phyloP scores from a whole-genome alignment of 2,888 invertebrate species.

The Drosophila maculinotata region DNA sequence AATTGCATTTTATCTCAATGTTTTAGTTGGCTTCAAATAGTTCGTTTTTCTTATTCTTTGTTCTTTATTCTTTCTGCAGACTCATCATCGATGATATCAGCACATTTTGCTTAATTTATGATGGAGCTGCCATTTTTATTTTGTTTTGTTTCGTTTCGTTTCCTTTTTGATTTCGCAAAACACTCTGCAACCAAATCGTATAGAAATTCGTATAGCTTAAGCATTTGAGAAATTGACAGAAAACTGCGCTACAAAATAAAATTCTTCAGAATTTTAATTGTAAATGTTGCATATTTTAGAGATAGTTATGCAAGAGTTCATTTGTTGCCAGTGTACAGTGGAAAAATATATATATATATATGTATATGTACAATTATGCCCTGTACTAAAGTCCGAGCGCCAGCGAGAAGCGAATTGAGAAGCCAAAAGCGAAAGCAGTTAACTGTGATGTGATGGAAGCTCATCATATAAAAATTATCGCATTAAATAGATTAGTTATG shows the following conservation, averaged over 20 bases:
- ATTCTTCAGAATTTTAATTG: background rate
- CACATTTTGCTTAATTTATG: conserved; percentile 30
- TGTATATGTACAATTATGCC: conserved; percentile 25
- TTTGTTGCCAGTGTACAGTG: conserved; percentile 39
- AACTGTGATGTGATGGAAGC: background rate
- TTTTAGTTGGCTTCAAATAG: conserved; percentile 23
- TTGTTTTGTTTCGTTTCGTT: background rate
- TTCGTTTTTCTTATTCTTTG: conserved; percentile 24
- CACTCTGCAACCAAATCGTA: conserved; percentile 31
- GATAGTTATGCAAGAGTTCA: conserved; percentile 17
- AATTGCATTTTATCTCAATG: conserved; percentile 53
- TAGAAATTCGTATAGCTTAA: conserved; percentile 16
- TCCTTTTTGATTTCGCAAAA: conserved; percentile 13
- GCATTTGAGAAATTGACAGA: conserved; percentile 24
- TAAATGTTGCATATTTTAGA: background rate
- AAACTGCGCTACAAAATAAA: conserved; percentile 1
- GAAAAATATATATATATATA: conserved; percentile 45
- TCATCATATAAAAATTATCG: background rate
- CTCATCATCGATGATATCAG: conserved; percentile 38
- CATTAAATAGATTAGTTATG: too few species aligned
- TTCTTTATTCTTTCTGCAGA: conserved; percentile 21
- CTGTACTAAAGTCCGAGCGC: conserved; percentile 1
- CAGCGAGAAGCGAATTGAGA: conserved; percentile 1
- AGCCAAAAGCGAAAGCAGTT: background rate
- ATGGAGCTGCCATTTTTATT: conserved; percentile 8